These are phyloP conservation scores for Hiodon alosoides DNA, from an alignment of 2,113 vertebrate genomes.

Conservation along the genomic window DNA sequence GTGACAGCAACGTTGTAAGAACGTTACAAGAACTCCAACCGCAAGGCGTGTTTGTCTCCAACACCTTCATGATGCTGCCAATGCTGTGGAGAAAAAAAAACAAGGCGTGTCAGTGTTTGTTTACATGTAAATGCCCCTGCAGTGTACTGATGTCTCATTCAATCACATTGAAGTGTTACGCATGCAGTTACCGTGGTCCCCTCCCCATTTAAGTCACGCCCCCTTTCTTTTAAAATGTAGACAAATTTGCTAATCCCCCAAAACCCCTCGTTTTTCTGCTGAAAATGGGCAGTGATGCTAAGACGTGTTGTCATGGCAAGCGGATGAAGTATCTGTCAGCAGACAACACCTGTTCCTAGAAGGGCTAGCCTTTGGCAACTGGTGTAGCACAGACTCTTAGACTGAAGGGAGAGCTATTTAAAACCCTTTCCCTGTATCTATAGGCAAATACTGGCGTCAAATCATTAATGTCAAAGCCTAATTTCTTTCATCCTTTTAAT, in stretches of 20 bases:
- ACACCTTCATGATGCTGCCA: neutral
- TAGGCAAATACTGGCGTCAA: neutral
- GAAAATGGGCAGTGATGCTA: neutral
- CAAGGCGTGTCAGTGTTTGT: neutral
- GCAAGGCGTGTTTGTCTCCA: neutral
- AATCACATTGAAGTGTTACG: neutral
- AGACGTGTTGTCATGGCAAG: neutral
- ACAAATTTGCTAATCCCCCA: neutral
- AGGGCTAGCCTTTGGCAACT: neutral
- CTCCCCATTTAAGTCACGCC: neutral
- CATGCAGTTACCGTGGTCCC: constrained; percentile 6
- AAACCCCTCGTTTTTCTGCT: neutral
- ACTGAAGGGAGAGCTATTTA: neutral
- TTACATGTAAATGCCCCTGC: neutral
- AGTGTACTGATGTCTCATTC: neutral
- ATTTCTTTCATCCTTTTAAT: neutral
- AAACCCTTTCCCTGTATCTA: neutral
- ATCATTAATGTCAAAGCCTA: neutral
- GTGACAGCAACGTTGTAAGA: neutral
- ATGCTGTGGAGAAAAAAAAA: neutral
- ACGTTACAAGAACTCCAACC: neutral
- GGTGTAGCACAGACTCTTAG: neutral
- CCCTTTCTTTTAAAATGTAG: neutral
- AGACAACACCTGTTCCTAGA: neutral
- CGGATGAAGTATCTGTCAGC: neutral